Base-by-base conservation (phyloP, 2,888 invertebrate species). In the Bombylius discolor region DNA sequence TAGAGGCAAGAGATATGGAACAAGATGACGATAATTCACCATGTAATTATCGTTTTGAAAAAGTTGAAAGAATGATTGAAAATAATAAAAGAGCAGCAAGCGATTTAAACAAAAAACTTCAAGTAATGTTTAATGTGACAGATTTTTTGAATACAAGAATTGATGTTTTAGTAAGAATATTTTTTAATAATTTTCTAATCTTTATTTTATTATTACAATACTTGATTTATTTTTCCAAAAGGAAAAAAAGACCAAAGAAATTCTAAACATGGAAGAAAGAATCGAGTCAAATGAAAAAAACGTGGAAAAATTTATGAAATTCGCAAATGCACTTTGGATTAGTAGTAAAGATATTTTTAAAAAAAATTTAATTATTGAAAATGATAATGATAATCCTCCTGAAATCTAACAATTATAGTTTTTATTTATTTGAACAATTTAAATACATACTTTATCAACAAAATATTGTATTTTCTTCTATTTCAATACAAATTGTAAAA, bases 1-100 rank as follows among this genome's bases (percentile, higher is more conserved):
- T 80, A 56, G 82, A 82, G 70, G 81, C 80, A 13, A 76, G 77
- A 53, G 82, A 82, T 67, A 60, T 73, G 58, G 73, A 74, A 64
- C 74, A 73, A 56, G 73, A 74, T 53, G 68, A 73, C 9, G 72
- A 71, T 49, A 61, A 63, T 42, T 61, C 62, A 59, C 67, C 72
- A 59, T 66, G 79, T 46, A 72, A 71, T 32, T 72, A 73, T 56
- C 66, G 78, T 52, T 64, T 79, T 53, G 69, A 72, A 39, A 77
- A 76, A 65, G 70, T 79, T 51, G 79, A 79, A 67, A 74, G 73
- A 58, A 77, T 78, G 64, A 65, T 71, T 60, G 68, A 68, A 58
- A 70, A 71, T 52, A 72, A 73, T 59, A 66, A 69, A 39, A 65
- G 70, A 39, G 67, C 69, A 53, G 64, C 71, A 31, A 68, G 72